These are phyloP conservation scores for Zalophus californianus DNA, from an alignment of 2,797 vertebrate genomes.

Conservation along the genomic window DNA sequence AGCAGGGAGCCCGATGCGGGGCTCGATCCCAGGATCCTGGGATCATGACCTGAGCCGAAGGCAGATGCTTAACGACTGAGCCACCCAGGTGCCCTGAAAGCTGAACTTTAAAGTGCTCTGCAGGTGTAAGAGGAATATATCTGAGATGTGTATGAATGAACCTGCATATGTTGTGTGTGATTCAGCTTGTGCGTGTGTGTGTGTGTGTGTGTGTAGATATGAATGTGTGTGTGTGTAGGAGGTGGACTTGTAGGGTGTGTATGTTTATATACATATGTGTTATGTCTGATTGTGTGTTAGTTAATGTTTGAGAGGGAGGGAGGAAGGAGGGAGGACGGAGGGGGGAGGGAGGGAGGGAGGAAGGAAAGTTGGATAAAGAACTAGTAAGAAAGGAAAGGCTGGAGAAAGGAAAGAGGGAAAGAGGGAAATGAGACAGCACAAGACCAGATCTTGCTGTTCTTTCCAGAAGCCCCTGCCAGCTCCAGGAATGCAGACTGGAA, in stretches of 20 bases:
- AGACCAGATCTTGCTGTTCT: neutral
- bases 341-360: neutral
- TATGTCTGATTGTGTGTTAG: neutral
- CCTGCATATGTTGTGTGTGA: neutral
- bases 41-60: too few relatives aligned
- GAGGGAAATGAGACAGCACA: neutral
- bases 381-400: neutral
- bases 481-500: neutral
- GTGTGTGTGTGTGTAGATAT: neutral
- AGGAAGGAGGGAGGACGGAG: neutral
- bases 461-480: neutral
- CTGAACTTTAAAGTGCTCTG: neutral
- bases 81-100: neutral
- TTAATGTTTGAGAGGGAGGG: neutral
- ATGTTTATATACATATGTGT: neutral
- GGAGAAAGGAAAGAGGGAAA: slow-evolving; percentile 3
- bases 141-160: neutral
- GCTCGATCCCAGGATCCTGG: too few relatives aligned
- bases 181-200: too few relatives aligned
- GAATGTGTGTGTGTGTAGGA: neutral
- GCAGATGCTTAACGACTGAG: too few relatives aligned
- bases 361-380: neutral
- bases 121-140: neutral
- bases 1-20: too few relatives aligned
- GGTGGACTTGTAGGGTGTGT: neutral